These are phyloP conservation scores for Bembecia ichneumoniformis DNA, from an alignment of 2,888 invertebrate species.

Conservation along the genomic window DNA sequence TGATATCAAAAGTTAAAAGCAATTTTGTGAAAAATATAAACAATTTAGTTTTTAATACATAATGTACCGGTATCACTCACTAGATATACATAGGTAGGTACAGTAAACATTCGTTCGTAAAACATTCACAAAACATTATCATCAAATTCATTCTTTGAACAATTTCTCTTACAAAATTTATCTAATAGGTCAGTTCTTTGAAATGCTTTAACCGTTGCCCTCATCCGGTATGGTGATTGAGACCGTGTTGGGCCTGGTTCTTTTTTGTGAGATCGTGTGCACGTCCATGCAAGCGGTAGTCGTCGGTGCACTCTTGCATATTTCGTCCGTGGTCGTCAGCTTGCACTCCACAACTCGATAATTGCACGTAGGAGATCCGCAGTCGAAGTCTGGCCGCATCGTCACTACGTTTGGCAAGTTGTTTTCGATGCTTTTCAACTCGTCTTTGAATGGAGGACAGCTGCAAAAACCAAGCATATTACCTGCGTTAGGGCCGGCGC, in stretches of 20 bases:
- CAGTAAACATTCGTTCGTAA: background rate
- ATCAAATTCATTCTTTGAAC: background rate
- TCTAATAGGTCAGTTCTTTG: background rate
- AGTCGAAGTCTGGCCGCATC: constrained; percentile 52
- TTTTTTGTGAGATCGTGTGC: constrained; percentile 31
- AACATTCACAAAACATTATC: background rate
- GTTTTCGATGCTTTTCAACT: constrained; percentile 42
- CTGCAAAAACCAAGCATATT: constrained; percentile 26
- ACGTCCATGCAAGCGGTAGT: constrained; percentile 24
- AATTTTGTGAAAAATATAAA: background rate
- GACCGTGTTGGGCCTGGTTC: constrained; percentile 60
- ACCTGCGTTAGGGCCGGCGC: background rate
- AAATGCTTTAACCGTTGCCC: constrained; percentile 57
- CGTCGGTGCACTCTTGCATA: constrained; percentile 30
- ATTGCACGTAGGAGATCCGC: constrained; percentile 55
- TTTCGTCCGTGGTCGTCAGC: constrained; percentile 58
- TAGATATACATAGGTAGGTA: no score
- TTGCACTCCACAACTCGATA: constrained; percentile 65
- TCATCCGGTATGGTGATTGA: constrained; percentile 74
- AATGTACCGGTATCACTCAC: background rate
- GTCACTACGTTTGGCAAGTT: constrained; percentile 52
- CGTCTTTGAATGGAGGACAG: constrained; percentile 61
- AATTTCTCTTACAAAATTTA: background rate
- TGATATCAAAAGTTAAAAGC: constrained; percentile 17
- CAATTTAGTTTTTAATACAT: background rate